Base-by-base conservation (phyloP, 2,113 vertebrate genomes). In the Merops nubicus region DNA sequence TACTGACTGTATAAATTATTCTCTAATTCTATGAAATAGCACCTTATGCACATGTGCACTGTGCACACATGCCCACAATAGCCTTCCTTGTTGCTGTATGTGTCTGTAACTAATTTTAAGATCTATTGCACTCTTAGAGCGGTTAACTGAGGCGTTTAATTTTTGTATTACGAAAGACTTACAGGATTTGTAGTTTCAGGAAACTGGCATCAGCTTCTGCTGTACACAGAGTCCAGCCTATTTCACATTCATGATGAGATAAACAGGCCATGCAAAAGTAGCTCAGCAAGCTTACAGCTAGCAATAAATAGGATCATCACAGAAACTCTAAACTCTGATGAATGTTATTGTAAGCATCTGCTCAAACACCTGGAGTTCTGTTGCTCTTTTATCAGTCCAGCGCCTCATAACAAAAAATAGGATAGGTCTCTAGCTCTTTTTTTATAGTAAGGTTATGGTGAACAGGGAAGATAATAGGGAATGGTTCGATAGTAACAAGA, bases 41-140 rank as follows among this genome's bases (percentile, higher is more conserved):
- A 69, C 7, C 3, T 74, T 56, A 38, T 1, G 0, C 51, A 43
- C 12, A 14, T 31, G 8, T 36, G 28, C 8, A 4, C n/a, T n/a
- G 31, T 57, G 63, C 31, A 38, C 13, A 47, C 51, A 73, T 26
- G 43, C 4, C 2, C 31, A 38, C 25, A 31, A 3, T 17, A 45
- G 34, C 26, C 18, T 54, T 76, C 42, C 36, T 60, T 80, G 23
- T 68, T 85, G 48, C 11, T 65, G 0, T 48, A 33, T 80, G 31
- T 64, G n/a, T 21, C 40, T 84, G 29, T 54, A 84, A 76, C 57
- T 77, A 20, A 33, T 69, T 59, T 74, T 62, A 70, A 85, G 38
- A 81, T 25, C 16, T 29, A 5, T 26, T 17, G 7, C 85, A 51
- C 11, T 72, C 23, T 90, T 63, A 56, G 18, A 14, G 19, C 63